These are phyloP conservation scores for Nothoprocta pentlandii DNA, from an alignment of 2,113 vertebrate species.

Conservation along the genomic window DNA sequence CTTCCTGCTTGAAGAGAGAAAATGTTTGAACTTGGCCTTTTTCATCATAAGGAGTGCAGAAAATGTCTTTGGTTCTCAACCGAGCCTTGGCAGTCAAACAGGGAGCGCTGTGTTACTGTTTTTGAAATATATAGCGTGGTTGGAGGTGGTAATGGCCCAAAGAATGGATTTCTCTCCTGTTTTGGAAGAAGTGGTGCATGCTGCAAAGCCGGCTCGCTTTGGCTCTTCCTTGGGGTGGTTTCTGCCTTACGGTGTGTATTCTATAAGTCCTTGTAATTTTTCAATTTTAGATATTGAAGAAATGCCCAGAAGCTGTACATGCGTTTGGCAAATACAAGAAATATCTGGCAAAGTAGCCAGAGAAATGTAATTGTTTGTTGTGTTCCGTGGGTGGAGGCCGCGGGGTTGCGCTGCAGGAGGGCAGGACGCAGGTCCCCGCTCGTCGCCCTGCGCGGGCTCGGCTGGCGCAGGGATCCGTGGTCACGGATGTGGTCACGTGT, in stretches of 20 bases:
- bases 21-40: neutral
- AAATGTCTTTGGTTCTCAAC: neutral
- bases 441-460: neutral
- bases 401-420: neutral
- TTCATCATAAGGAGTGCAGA: neutral
- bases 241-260: neutral
- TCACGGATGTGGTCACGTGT: neutral
- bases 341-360: neutral
- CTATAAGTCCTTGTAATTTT: neutral
- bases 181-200: neutral
- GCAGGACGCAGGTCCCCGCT: neutral
- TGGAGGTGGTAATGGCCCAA: neutral
- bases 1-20: neutral
- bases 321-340: neutral
- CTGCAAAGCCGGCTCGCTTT: neutral
- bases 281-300: neutral
- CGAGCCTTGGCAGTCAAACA: neutral
- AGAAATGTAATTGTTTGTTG: neutral
- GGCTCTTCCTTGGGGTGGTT: accelerated
- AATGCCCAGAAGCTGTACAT: neutral
- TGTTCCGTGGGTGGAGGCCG: neutral
- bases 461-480: accelerated
- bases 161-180: neutral
- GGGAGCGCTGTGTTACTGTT: neutral
- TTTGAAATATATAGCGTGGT: neutral